These are phyloP conservation scores for Crotalus helleri DNA, from an alignment of 2,113 vertebrate genomes.

Conservation along the genomic window DNA sequence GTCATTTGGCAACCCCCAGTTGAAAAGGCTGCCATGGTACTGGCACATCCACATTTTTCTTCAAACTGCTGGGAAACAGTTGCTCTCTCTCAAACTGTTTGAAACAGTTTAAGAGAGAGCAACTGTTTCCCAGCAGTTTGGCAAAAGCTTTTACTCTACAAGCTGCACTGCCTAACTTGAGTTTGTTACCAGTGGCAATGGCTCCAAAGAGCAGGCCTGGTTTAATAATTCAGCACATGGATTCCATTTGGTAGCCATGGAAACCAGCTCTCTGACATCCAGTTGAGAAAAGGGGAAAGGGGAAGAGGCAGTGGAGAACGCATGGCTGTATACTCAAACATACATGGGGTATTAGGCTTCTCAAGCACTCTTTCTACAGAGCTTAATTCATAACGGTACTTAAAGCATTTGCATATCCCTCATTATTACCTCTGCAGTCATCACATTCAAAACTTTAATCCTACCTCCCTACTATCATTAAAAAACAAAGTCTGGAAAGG, in stretches of 20 bases:
- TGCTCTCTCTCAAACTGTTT: no score
- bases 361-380: slow-evolving; percentile 11
- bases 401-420: not conserved
- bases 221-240: slow-evolving; percentile 68
- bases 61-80: no score
- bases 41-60: not conserved
- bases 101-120: not conserved
- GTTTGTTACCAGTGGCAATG: slow-evolving; percentile 44
- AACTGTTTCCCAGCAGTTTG: not conserved
- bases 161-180: slow-evolving; percentile 25
- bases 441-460: not conserved
- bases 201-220: slow-evolving; percentile 61
- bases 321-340: not conserved
- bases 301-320: not conserved
- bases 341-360: not conserved
- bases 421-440: not conserved
- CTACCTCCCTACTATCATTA: not conserved
- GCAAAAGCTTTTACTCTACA: slow-evolving; percentile 4
- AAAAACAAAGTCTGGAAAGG: slow-evolving; percentile 3
- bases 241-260: slow-evolving; percentile 68
- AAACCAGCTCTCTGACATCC: slow-evolving; percentile 64
- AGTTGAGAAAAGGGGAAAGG: slow-evolving; percentile 48
- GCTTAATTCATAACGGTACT: not conserved
- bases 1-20: not conserved
- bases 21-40: not conserved